These are phyloP conservation scores for Lutraria lutraria DNA, from an alignment of 2,888 invertebrate genomes.

Conservation along the genomic window DNA sequence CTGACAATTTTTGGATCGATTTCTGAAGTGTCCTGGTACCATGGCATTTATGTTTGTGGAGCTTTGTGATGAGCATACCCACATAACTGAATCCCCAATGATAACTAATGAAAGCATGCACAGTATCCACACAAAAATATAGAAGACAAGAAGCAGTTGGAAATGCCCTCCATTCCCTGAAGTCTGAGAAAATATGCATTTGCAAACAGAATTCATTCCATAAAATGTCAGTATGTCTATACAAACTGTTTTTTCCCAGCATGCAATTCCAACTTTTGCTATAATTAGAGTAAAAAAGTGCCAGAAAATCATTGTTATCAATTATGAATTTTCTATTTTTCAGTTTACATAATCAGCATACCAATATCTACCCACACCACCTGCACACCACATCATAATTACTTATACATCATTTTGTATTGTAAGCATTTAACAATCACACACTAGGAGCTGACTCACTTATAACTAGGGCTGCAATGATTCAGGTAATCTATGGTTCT, in stretches of 20 bases:
- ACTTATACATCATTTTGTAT: background rate
- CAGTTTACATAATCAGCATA: background rate
- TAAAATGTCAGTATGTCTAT: background rate
- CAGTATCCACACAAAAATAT: slow-evolving; percentile 31
- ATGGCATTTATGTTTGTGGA: no score
- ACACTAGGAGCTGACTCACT: background rate
- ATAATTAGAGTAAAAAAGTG: background rate
- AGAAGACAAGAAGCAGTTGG: slow-evolving; percentile 34
- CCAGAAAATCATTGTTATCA: background rate
- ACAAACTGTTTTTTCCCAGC: background rate
- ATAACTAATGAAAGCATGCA: no score
- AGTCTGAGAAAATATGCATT: slow-evolving; percentile 36
- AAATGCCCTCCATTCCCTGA: slow-evolving; percentile 3
- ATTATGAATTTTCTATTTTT: background rate
- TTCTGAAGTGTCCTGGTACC: no score
- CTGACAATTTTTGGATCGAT: no score
- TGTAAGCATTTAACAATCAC: background rate
- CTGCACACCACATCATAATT: background rate
- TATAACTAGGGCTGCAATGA: no score
- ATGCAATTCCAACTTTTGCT: background rate
- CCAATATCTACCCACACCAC: background rate
- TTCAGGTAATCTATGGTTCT: no score
- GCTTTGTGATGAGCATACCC: no score
- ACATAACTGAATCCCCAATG: no score
- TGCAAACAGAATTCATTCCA: slow-evolving; percentile 27